These are phyloP conservation scores for Phenganax subtilis DNA, from an alignment of 92 coral and sea anemone genomes.

Conservation along the genomic window DNA sequence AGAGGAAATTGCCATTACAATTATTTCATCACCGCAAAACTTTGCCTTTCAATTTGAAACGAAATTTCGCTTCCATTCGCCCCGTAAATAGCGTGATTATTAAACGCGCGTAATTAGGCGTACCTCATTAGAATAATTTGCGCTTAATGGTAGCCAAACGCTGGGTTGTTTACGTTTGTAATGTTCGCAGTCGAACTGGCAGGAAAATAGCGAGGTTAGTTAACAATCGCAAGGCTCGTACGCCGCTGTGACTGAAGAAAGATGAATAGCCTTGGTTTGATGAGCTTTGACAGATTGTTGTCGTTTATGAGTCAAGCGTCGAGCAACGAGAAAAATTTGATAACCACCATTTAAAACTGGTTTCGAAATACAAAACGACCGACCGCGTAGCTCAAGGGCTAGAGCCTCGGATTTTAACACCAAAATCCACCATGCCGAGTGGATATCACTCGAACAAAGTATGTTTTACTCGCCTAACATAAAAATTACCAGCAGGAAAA, in stretches of 20 bases:
- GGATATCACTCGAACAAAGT: too few relatives aligned
- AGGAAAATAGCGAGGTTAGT: background rate
- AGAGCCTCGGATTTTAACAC: background rate
- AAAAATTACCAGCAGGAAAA: too few relatives aligned
- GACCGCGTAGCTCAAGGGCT: background rate
- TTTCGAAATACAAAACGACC: background rate
- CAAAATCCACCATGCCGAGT: too few relatives aligned
- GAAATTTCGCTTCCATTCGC: background rate
- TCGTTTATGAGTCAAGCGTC: background rate
- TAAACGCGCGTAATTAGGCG: background rate
- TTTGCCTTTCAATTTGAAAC: background rate
- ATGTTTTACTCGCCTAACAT: too few relatives aligned
- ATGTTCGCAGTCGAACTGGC: background rate
- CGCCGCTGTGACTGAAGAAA: slow-evolving; percentile 33
- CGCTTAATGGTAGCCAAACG: background rate
- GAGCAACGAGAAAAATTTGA: background rate
- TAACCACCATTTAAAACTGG: background rate
- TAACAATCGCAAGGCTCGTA: background rate
- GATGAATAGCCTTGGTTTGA: slow-evolving; percentile 29
- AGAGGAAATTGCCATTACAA: slow-evolving; percentile 17
- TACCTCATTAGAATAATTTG: background rate
- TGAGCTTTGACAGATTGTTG: slow-evolving; percentile 32
- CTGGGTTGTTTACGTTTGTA: background rate
- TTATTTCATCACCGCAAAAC: slow-evolving; percentile 9
- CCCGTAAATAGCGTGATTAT: background rate